Base-by-base conservation (phyloP, 2,888 invertebrate species). In the Troides aeacus region DNA sequence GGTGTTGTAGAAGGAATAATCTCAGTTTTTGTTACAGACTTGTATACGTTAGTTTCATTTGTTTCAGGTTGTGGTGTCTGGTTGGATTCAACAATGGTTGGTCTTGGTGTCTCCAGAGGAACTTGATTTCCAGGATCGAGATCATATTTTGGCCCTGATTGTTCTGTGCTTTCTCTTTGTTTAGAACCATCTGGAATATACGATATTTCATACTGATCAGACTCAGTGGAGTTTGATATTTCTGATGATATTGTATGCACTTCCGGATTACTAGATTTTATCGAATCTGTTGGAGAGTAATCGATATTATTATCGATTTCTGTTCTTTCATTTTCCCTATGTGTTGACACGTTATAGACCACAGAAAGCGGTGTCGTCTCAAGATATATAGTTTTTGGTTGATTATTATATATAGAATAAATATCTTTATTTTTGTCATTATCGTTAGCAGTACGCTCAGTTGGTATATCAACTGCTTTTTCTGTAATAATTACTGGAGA, bases 1-100 rank as follows among this genome's bases (percentile, higher is more conserved):
- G 85, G 83, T n/a, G 81, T 76, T 18, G 74, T 67, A 4, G 74
- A 69, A 17, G 66, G 66, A 21, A 76, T 60, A 61, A 65, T 69
- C 24, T 71, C 74, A 61, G 77, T 74, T 42, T 83, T 73, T n/a
- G 75, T 69, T 17, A 73, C 70, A 2, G 82, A 76, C 58, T n/a
- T 79, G 5, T 30, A 30, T 30, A 30, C 30, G 80, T 0, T 84
- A 3, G 79, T 79, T 70, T 79, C 75, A 30, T 72, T 70, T 17
- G 65, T 60, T 71, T 61, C 62, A 36, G 72, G 61, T 69, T 71
- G 66, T 59, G 46, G 62, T 57, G n/a, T 70, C 76, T 42, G 76
- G 72, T 56, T 63, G 68, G 72, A 68, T 65, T 72, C 74, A 62
- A 23, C 24, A 0, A 58, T 50, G 57, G 21, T 17, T 4, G 23